phyloP scores from a whole-genome alignment of 2,888 invertebrate species.

The Limnephilus auricula region DNA sequence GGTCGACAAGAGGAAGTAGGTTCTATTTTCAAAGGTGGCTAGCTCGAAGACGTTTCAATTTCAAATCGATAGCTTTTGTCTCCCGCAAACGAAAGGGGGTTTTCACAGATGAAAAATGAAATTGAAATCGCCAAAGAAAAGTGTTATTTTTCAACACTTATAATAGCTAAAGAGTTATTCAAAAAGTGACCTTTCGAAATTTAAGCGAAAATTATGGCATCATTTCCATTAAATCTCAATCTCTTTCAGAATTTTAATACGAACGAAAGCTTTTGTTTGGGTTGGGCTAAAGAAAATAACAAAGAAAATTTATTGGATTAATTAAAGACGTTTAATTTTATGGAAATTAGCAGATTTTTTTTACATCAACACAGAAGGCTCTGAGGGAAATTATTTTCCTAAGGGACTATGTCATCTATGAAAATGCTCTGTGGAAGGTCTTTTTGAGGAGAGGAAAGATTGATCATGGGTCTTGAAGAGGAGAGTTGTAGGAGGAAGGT shows the following conservation, averaged over 20 bases:
- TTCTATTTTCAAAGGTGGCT: slow-evolving; percentile 42
- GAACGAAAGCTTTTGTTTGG: background rate
- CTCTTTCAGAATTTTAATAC: background rate
- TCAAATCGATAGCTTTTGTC: slow-evolving; percentile 47
- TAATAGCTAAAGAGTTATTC: background rate
- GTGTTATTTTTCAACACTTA: background rate
- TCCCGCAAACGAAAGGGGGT: slow-evolving; percentile 15
- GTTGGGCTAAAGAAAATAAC: background rate
- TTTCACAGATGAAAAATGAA: slow-evolving; percentile 31
- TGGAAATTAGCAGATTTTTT: background rate
- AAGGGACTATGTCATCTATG: no score
- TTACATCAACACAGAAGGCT: no score
- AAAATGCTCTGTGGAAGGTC: no score
- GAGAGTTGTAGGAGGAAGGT: no score
- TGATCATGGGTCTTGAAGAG: no score
- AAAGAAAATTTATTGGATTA: background rate
- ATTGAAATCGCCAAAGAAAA: background rate
- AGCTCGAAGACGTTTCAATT: slow-evolving; percentile 47
- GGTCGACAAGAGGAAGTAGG: slow-evolving; percentile 21
- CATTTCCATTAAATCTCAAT: background rate
- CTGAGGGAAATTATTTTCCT: no score
- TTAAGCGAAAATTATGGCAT: background rate
- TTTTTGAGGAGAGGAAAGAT: no score
- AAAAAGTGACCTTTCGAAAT: background rate
- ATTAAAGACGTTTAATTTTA: background rate